Evolutionary conservation across 2,888 invertebrate species (phyloP).

Genomic region (Ditula angustiorana): DNA sequence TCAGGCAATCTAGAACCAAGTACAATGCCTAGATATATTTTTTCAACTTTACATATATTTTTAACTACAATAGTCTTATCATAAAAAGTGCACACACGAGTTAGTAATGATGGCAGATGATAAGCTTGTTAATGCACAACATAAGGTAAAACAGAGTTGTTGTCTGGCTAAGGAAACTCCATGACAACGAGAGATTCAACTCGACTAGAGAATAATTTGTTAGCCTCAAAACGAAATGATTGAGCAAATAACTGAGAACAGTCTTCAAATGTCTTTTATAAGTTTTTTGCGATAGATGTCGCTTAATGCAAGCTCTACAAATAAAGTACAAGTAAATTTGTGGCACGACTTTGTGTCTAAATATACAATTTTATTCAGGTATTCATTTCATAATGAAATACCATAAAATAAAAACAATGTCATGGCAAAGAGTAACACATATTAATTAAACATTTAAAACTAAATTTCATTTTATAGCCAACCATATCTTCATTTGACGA

Average conservation of each 20-base stretch:
- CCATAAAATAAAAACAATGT: slow-evolving; percentile 42
- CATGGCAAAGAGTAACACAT: slow-evolving; percentile 50
- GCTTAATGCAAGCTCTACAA: slow-evolving; percentile 28
- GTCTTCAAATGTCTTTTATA: slow-evolving; percentile 75
- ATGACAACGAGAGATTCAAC: slow-evolving; percentile 62
- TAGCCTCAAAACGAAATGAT: slow-evolving; percentile 59
- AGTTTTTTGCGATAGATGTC: slow-evolving; percentile 17
- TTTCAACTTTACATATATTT: slow-evolving; percentile 5
- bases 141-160: not conserved
- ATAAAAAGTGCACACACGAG: slow-evolving; percentile 51
- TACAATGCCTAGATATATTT: slow-evolving; percentile 14
- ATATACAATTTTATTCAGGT: slow-evolving; percentile 19
- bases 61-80: slow-evolving; percentile 7
- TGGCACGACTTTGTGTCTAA: slow-evolving; percentile 40
- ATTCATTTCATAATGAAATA: slow-evolving; percentile 24
- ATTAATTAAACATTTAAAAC: slow-evolving; percentile 51
- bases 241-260: slow-evolving; percentile 56
- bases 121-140: slow-evolving; percentile 35
- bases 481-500: slow-evolving; percentile 24
- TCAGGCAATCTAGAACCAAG: slow-evolving; percentile 14
- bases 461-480: slow-evolving; percentile 43
- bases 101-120: slow-evolving; percentile 63
- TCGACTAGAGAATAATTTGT: slow-evolving; percentile 61
- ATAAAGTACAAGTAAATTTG: slow-evolving; percentile 43
- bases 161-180: slow-evolving; percentile 42